Evolutionary conservation across 1,140 invertebrate species (phyloP).

Genomic region (Caerostris extrusa): DNA sequence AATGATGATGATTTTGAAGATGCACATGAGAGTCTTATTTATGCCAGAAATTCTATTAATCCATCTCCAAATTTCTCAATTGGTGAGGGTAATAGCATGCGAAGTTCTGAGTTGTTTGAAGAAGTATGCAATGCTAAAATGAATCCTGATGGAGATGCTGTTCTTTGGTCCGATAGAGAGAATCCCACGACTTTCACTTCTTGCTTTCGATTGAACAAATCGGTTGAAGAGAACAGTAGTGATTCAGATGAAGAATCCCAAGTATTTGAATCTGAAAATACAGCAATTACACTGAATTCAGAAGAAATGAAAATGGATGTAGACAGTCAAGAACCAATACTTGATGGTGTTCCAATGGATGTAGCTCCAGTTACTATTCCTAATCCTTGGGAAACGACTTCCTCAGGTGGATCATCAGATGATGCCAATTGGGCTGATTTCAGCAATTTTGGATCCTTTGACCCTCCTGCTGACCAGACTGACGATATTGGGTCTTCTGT

Average conservation of each 20-base stretch:
- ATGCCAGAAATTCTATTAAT: conserved; percentile 42
- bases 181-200: background rate
- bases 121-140: conserved; percentile 83
- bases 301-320: conserved; percentile 83
- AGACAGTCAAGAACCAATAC: conserved; percentile 81
- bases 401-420: conserved; percentile 62
- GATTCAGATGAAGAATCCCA: conserved; percentile 82
- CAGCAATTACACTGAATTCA: conserved; percentile 78
- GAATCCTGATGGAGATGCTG: conserved; percentile 65
- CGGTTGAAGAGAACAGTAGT: conserved; percentile 74
- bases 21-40: conserved; percentile 84
- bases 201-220: conserved; percentile 66
- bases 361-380: conserved; percentile 80
- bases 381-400: conserved; percentile 80
- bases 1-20: conserved; percentile 87
- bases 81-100: conserved; percentile 57
- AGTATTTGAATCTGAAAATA: conserved; percentile 67
- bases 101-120: conserved; percentile 84
- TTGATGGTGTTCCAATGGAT: conserved; percentile 80
- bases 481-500: conserved; percentile 36
- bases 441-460: conserved; percentile 78
- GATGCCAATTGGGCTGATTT: conserved; percentile 80
- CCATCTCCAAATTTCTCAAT: conserved; percentile 59
- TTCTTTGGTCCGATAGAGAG: conserved; percentile 52
- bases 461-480: conserved; percentile 11